phyloP scores from a whole-genome alignment of 2,888 invertebrate species.

The Rhamnusium bicolor region DNA sequence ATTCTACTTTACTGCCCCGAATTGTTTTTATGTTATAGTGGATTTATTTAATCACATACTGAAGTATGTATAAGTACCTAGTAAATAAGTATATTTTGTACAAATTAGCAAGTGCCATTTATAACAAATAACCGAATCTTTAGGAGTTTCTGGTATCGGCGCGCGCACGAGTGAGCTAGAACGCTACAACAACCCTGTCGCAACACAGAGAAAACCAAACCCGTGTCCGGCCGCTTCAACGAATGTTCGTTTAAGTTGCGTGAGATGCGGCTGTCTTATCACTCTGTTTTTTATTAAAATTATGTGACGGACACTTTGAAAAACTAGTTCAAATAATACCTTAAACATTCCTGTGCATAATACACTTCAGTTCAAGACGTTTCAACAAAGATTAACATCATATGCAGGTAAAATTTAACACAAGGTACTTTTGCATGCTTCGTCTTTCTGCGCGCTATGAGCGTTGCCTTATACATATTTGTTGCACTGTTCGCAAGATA shows the following conservation, averaged over 20 bases:
- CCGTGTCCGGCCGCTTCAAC: conserved; percentile 50
- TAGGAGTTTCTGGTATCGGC: conserved; percentile 38
- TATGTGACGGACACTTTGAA: conserved; percentile 55
- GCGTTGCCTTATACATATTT: conserved; percentile 46
- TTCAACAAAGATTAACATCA: conserved; percentile 38
- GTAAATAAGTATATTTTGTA: background rate
- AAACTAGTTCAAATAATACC: conserved; percentile 52
- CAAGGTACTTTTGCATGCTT: conserved; percentile 56
- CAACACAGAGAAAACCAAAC: conserved; percentile 60
- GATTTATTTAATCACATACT: background rate
- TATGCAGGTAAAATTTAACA: conserved; percentile 53
- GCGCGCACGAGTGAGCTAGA: conserved; percentile 54
- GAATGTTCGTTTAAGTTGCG: conserved; percentile 47
- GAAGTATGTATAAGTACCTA: background rate
- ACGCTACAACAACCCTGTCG: conserved; percentile 60
- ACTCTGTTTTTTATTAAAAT: conserved; percentile 46
- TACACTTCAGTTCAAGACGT: conserved; percentile 18
- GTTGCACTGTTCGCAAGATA: conserved; percentile 19
- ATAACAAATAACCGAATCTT: conserved; percentile 29
- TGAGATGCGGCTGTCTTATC: conserved; percentile 55
- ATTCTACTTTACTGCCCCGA: background rate
- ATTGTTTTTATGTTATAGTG: no score
- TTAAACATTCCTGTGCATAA: conserved; percentile 36
- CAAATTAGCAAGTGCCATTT: conserved; percentile 30
- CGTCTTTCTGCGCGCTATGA: conserved; percentile 55